Evolutionary conservation across 1,140 invertebrate species (phyloP).

Genomic region (Cephus cinctus): DNA sequence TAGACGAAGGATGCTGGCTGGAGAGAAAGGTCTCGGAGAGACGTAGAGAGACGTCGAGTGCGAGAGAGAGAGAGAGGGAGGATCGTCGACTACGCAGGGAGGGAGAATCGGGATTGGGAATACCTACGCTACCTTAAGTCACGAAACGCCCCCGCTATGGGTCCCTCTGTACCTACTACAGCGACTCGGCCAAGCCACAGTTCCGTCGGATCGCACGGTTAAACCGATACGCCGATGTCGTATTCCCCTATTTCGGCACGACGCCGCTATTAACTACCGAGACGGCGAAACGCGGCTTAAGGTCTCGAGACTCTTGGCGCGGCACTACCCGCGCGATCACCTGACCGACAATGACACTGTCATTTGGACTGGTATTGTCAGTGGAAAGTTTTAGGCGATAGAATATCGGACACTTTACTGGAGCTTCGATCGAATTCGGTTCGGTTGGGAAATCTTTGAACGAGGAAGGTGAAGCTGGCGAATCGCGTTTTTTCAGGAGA

Average conservation of each 20-base stretch:
- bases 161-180: neutral
- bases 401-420: conserved; percentile 6
- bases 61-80: conserved; percentile 23
- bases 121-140: conserved; percentile 28
- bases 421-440: conserved; percentile 13
- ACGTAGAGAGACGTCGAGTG: conserved; percentile 10
- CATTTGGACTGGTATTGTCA: no score
- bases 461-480: neutral
- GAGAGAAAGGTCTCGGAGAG: conserved; percentile 2
- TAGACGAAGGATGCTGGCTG: neutral
- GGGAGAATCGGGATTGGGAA: conserved; percentile 20
- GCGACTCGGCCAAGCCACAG: conserved; percentile 7
- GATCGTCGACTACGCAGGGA: no score
- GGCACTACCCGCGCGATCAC: no score
- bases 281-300: no score
- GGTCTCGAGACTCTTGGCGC: conserved; percentile 32
- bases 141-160: conserved; percentile 18
- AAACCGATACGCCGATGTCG: conserved; percentile 9
- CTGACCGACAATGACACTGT: no score
- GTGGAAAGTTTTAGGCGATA: conserved; percentile 11
- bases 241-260: conserved; percentile 22
- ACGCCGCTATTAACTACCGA: conserved; percentile 33
- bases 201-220: conserved; percentile 8
- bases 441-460: conserved; percentile 1
- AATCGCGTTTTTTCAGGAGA: conserved; percentile 54